Evolutionary conservation across 2,888 invertebrate species (phyloP), one percentile per base, ranked within the genome.

Genomic region (Drosophila gaucha): DNA sequence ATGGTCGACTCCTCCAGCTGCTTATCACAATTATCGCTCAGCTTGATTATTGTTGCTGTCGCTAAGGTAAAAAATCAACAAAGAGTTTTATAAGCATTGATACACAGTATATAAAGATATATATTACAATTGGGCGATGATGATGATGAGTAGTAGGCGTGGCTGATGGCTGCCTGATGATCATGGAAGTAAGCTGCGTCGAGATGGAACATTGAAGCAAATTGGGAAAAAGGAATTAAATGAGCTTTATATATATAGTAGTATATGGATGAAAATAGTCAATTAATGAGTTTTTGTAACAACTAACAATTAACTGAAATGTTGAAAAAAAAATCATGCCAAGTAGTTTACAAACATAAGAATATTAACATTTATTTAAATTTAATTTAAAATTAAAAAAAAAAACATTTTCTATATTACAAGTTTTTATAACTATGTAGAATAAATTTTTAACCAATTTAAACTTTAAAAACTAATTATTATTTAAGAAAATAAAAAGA

Each of bases 11-110:
- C 89, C 52, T 86, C 80, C 26, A 89, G 54, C 41, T 69, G 78
- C 57, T 87, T 89, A 71, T 87, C 89, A 74, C 87, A 88, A 49
- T 64, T 47, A 44, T 89, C 88, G 38, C 88, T 73, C 58, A 80
- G 63, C 55, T 87, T 68, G 28, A 51, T 68, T 38, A 71, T 63
- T 62, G 68, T 43, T 56, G 67, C 63, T 24, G 68, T 62, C 30
- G 78, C 80, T 73, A 44, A 16, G 1, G 12, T 6, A 20, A 41
- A 50, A 4, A 62, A 44, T 18, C 1, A 5, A 66, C 2, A 52
- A 5, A 24, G 2, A 20, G 36, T 51, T 14, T n/a, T n/a, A n/a
- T 18, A 10, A 22, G 2, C 12, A 22, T 28, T n/a, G 24, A 22
- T 26, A 9, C 30, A n/a, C 16, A 22, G 1, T 4, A 12, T 1